Conservation (phyloP, 2,888 invertebrate genomes). For the Drosophila nr. medialis region DNA sequence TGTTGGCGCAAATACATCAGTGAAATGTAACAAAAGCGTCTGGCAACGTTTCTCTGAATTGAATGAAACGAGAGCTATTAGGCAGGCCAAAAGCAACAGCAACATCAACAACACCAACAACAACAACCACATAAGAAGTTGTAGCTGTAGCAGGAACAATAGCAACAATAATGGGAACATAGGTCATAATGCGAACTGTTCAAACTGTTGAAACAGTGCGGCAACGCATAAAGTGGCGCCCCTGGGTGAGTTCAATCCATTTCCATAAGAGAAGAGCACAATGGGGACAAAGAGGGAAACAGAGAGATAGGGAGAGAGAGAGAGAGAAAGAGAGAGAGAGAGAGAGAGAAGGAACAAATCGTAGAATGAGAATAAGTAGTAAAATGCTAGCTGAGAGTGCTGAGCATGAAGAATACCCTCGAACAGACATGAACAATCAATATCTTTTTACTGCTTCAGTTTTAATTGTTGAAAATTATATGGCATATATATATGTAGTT, state of each 20-base stretch:
- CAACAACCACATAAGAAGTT: conserved; percentile 6
- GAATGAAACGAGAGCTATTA: conserved; percentile 52
- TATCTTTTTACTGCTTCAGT: neutral
- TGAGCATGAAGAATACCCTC: neutral
- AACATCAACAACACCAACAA: conserved; percentile 17
- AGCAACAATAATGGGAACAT: conserved; percentile 44
- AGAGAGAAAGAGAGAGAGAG: neutral
- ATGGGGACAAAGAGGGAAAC: neutral
- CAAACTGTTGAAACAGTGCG: conserved; percentile 44
- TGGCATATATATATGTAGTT: neutral
- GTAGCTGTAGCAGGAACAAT: conserved; percentile 10
- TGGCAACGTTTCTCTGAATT: conserved; percentile 56
- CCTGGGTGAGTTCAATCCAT: conserved; percentile 47
- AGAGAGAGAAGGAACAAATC: neutral
- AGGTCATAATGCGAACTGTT: conserved; percentile 49
- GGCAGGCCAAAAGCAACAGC: conserved; percentile 27
- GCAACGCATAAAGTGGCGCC: conserved; percentile 43
- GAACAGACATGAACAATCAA: neutral
- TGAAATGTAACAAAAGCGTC: conserved; percentile 65
- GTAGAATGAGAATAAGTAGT: neutral
- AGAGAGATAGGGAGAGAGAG: neutral
- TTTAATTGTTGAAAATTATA: neutral
- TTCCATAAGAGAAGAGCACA: conserved; percentile 16
- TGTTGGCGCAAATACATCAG: conserved; percentile 68
- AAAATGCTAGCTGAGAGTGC: neutral